These are phyloP conservation scores for Albula goreensis DNA, from an alignment of 2,113 vertebrate genomes.

Conservation along the genomic window DNA sequence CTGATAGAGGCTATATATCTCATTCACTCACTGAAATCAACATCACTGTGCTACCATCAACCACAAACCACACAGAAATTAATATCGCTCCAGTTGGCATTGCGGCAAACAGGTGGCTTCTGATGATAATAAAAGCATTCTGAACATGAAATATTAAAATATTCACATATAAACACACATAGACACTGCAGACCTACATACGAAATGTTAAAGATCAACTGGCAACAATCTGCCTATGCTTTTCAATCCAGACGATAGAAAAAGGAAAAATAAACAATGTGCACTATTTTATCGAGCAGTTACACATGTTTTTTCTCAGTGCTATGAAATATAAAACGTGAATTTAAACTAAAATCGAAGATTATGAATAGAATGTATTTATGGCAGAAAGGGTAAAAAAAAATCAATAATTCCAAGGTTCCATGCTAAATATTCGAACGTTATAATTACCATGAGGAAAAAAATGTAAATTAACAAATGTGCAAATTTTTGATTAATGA, in stretches of 20 bases:
- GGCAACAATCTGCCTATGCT: neutral
- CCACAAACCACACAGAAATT: conserved; percentile 81
- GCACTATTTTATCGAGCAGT: too few relatives aligned
- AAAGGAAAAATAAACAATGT: neutral
- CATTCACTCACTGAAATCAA: conserved; percentile 54
- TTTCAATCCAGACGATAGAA: neutral
- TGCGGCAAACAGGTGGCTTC: conserved; percentile 75
- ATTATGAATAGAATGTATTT: too few relatives aligned
- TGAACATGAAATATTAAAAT: conserved; percentile 62
- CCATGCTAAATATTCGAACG: too few relatives aligned
- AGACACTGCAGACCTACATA: conserved; percentile 69
- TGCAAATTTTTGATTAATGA: too few relatives aligned
- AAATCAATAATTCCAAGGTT: too few relatives aligned
- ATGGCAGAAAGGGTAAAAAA: too few relatives aligned
- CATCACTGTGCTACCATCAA: conserved; percentile 72
- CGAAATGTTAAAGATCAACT: neutral
- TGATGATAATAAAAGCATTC: conserved; percentile 83
- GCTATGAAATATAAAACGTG: too few relatives aligned
- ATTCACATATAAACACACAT: conserved; percentile 59
- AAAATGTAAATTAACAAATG: too few relatives aligned
- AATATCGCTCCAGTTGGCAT: conserved; percentile 74
- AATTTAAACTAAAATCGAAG: too few relatives aligned
- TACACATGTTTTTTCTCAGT: neutral
- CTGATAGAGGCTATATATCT: conserved; percentile 77
- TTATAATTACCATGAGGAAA: too few relatives aligned